Conservation (phyloP, 2,113 vertebrate genomes). For the Tyrannus savana region DNA sequence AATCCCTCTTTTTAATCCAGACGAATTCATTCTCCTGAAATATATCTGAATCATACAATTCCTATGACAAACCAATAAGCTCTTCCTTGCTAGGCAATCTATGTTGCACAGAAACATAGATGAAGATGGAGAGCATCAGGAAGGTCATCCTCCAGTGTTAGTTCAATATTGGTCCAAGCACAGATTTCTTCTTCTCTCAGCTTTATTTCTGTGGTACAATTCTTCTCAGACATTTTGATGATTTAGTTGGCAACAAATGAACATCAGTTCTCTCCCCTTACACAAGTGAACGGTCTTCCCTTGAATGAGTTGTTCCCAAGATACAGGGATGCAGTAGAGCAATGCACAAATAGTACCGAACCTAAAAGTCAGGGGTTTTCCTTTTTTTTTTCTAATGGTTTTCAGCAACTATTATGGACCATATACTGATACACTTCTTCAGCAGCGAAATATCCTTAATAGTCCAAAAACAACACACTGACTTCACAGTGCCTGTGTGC, state of each 20-base stretch:
- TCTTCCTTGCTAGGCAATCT: neutral
- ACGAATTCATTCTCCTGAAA: neutral
- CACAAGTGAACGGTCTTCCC: neutral
- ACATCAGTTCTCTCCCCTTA: neutral
- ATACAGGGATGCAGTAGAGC: neutral
- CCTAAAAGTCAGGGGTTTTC: neutral
- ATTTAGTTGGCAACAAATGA: neutral
- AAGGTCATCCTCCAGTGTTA: neutral
- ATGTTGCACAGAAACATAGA: neutral
- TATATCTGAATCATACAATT: neutral
- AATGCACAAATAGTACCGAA: neutral
- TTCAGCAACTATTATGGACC: neutral
- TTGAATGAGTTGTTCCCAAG: neutral
- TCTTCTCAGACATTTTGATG: neutral
- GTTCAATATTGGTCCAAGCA: neutral
- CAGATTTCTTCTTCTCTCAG: neutral
- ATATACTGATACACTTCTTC: neutral
- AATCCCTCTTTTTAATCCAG: neutral
- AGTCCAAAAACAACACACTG: neutral
- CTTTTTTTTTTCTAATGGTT: neutral
- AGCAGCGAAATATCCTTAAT: neutral
- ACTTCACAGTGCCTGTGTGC: neutral
- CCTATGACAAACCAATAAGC: neutral
- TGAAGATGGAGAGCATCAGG: neutral
- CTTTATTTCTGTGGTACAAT: neutral